Conservation (phyloP, 2,113 vertebrate genomes). For the Petroica traversi region DNA sequence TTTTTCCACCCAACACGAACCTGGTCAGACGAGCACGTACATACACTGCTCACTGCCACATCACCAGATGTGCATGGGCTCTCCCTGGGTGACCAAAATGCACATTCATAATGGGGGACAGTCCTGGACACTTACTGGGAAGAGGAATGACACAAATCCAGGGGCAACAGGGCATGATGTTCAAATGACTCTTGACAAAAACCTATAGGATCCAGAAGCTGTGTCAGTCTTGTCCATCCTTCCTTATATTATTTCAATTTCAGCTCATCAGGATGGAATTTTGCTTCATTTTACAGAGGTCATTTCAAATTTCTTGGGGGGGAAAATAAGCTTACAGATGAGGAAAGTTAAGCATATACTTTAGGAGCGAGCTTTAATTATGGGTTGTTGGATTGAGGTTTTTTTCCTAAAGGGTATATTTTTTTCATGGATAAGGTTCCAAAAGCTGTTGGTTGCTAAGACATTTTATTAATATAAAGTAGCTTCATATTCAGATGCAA, state of each 20-base stretch:
- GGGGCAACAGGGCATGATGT: not conserved
- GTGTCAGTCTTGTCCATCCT: not conserved
- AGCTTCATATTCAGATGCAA: not conserved
- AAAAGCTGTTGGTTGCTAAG: not conserved
- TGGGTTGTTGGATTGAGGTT: fast-evolving
- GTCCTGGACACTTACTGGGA: not conserved
- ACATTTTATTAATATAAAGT: not conserved
- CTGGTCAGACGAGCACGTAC: fast-evolving
- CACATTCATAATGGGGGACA: not conserved
- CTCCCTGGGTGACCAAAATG: not conserved
- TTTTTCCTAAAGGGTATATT: not conserved
- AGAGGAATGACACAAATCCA: not conserved
- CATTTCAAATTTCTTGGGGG: not conserved
- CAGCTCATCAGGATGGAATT: not conserved
- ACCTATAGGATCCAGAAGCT: not conserved
- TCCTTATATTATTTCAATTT: not conserved
- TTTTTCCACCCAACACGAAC: not conserved
- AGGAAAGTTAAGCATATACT: not conserved
- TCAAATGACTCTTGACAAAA: not conserved
- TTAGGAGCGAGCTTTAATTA: not conserved
- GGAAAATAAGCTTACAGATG: not conserved
- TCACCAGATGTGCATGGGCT: fast-evolving
- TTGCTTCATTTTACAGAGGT: not conserved
- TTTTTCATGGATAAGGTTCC: not conserved
- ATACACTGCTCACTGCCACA: not conserved